Base-by-base conservation (phyloP, 2,888 invertebrate genomes). In the Chaetoderma sp. region DNA sequence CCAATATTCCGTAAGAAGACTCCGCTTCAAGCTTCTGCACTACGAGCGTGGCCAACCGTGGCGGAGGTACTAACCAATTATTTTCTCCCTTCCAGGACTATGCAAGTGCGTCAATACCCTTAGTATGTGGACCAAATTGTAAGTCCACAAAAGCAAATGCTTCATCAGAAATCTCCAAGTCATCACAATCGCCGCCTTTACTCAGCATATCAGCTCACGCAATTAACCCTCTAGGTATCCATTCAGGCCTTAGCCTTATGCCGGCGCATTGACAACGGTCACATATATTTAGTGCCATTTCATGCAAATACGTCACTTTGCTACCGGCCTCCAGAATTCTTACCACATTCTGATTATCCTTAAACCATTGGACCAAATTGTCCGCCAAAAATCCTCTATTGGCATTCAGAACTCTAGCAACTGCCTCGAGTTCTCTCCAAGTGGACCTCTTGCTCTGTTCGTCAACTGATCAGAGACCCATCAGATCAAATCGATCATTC, bases 331-430 rank as follows among this genome's bases (percentile, higher is more conserved):
- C 50, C n/a, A n/a, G n/a, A n/a, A n/a, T n/a, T n/a, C n/a, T n/a
- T n/a, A n/a, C n/a, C n/a, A n/a, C n/a, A n/a, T 67, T 67, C 28
- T 64, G 45, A 52, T 60, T 64, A 54, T 65, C 62, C 13, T 52
- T 54, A 33, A 57, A 56, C 54, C 27, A 32, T 30, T 56, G 30
- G 4, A 62, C n/a, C 1, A 16, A 28, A 6, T 27, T n/a, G 21
- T 50, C 33, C 36, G 16, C 21, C 47, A 60, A 54, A 23, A 6
- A 0, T 18, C 16, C 16, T 18, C 16, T 21, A 8, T 2, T 42
- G 21, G 23, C 44, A 4, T 36, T 1, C 16, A n/a, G n/a, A n/a
- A n/a, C n/a, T n/a, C n/a, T n/a, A n/a, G n/a, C n/a, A n/a, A n/a
- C n/a, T n/a, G n/a, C n/a, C n/a, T n/a, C n/a, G n/a, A n/a, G n/a